A percentile compares a stretch with the other conserved stretches of the same genome.
These are phyloP conservation scores for Cliona cf. orientalis DNA, from an alignment of 37 sponge, comb jelly and placozoan species.

Conservation along the genomic window DNA sequence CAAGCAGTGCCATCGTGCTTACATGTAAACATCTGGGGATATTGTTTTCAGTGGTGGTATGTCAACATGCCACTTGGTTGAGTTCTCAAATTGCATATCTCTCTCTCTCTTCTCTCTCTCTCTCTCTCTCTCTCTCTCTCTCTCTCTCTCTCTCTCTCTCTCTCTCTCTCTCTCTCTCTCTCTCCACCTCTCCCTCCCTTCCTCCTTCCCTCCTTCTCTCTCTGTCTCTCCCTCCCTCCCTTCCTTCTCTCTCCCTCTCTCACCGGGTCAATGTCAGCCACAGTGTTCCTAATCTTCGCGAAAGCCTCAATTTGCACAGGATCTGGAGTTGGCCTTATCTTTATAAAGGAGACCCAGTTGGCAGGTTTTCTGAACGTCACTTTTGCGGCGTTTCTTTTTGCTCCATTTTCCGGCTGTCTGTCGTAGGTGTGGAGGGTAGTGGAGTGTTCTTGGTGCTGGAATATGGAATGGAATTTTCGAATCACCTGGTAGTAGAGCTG, in stretches of 20 bases:
- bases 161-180: not conserved
- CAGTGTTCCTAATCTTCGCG: slow-evolving; percentile 31
- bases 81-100: no score
- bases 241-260: not conserved
- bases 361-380: slow-evolving; percentile 58
- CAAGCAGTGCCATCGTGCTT: no score
- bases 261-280: slow-evolving; percentile 40
- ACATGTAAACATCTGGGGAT: not conserved
- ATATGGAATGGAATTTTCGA: slow-evolving; percentile 49
- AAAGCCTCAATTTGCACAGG: slow-evolving; percentile 35
- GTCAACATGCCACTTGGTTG: no score
- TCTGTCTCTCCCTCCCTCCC: slow-evolving; percentile 5
- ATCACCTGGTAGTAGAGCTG: slow-evolving; percentile 64
- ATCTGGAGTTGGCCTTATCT: slow-evolving; percentile 27
- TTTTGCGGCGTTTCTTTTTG: slow-evolving; percentile 14
- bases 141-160: slow-evolving; percentile 12
- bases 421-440: slow-evolving; percentile 52
- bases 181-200: slow-evolving; percentile 1
- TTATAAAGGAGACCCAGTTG: slow-evolving; percentile 54
- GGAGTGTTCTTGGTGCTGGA: slow-evolving; percentile 48
- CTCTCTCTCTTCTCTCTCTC: slow-evolving; percentile 9
- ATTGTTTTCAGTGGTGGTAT: not conserved
- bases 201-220: slow-evolving; percentile 1
- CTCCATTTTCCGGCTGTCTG: slow-evolving; percentile 12
- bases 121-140: slow-evolving; percentile 4